phyloP scores from a whole-genome alignment of 2,113 vertebrate genomes.

The Neoarius graeffei region DNA sequence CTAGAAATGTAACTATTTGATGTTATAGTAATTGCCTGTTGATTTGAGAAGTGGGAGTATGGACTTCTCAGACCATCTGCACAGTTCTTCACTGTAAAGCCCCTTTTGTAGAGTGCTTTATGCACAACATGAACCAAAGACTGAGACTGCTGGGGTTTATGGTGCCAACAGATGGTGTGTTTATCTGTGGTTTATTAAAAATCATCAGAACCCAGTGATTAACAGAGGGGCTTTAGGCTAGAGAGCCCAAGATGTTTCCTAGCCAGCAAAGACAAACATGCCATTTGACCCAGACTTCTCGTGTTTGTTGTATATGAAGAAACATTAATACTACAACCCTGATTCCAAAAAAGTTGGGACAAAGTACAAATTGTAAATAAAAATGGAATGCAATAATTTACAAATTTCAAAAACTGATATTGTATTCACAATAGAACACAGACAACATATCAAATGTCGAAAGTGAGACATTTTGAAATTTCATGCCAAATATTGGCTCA shows the following conservation, averaged over 20 bases:
- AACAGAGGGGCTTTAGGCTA: slow-evolving; percentile 5
- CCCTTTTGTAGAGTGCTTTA: slow-evolving; percentile 15
- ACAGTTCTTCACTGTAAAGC: slow-evolving; percentile 5
- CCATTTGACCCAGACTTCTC: slow-evolving; percentile 1
- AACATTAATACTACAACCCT: slow-evolving; percentile 19
- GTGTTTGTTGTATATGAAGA: slow-evolving; percentile 2
- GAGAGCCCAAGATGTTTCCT: slow-evolving; percentile 37
- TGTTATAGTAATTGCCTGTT: slow-evolving; percentile 9
- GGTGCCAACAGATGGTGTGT: slow-evolving; percentile 42
- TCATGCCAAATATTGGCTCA: too few relatives aligned
- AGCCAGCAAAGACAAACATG: slow-evolving; percentile 20
- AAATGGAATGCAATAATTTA: too few relatives aligned
- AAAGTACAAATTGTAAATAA: too few relatives aligned
- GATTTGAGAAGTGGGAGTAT: slow-evolving; percentile 5
- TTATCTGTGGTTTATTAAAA: slow-evolving; percentile 34
- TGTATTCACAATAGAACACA: too few relatives aligned
- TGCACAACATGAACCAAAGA: slow-evolving; percentile 38
- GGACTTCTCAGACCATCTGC: slow-evolving; percentile 21
- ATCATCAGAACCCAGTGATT: slow-evolving; percentile 16
- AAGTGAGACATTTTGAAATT: too few relatives aligned
- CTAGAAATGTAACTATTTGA: not conserved
- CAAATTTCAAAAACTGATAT: too few relatives aligned
- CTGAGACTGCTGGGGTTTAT: not conserved
- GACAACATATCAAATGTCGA: too few relatives aligned
- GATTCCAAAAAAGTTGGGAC: too few relatives aligned